phyloP scores from a whole-genome alignment of 1,140 invertebrate genomes.

The Heliothis virescens region DNA sequence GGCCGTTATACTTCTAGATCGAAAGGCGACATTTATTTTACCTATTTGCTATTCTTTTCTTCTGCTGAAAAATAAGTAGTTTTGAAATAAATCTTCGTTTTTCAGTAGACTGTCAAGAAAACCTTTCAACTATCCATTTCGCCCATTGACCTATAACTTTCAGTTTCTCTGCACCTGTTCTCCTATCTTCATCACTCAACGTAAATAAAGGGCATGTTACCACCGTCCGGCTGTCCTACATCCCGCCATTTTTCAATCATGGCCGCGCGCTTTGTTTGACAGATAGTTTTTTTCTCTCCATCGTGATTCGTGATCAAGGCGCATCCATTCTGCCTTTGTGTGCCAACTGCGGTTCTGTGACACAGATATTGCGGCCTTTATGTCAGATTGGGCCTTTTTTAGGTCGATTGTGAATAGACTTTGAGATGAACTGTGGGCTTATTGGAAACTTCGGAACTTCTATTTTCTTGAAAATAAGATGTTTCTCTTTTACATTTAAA shows the following conservation, averaged over 20 bases:
- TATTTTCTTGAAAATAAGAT: too few species aligned
- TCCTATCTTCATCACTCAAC: neutral
- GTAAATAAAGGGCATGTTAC: neutral
- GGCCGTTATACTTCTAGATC: too few species aligned
- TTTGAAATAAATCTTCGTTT: neutral
- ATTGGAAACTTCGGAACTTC: neutral
- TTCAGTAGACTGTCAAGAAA: neutral
- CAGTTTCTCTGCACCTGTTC: neutral
- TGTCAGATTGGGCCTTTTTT: conserved; percentile 31
- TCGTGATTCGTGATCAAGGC: conserved; percentile 20
- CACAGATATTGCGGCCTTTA: conserved; percentile 17
- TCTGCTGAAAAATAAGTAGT: too few species aligned
- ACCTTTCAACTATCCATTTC: neutral
- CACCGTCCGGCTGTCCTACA: conserved; percentile 14
- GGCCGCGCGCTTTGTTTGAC: conserved; percentile 30
- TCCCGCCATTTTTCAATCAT: conserved; percentile 40
- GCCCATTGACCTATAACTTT: neutral
- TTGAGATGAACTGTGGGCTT: conserved; percentile 6
- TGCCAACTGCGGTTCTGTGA: conserved; percentile 5
- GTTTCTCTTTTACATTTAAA: neutral
- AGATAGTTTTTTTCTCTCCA: conserved; percentile 17
- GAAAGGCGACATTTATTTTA: too few species aligned
- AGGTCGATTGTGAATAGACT: conserved; percentile 26
- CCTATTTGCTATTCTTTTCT: too few species aligned
- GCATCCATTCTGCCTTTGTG: conserved; percentile 43